Evolutionary conservation across 2,888 invertebrate species (phyloP).

Genomic region (Heliothis peltigera): DNA sequence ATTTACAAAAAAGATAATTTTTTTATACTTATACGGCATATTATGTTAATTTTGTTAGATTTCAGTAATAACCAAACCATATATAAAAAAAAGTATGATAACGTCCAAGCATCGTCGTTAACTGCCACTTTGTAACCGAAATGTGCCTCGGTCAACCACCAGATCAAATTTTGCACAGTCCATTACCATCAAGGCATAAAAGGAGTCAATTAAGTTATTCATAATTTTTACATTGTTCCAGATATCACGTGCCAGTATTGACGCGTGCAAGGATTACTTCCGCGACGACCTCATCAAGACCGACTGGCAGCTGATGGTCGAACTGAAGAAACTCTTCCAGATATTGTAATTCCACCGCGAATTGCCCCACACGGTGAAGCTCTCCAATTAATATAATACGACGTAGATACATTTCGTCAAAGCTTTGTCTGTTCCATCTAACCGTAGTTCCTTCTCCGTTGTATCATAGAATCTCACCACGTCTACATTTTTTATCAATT

Average conservation of each 20-base stretch:
- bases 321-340: conserved; percentile 98
- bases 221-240: conserved; percentile 84
- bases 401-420: conserved; percentile 54
- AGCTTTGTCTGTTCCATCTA: conserved; percentile 84
- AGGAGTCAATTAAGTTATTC: background rate
- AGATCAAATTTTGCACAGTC: background rate
- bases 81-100: background rate
- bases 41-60: background rate
- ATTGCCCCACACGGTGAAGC: conserved; percentile 63
- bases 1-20: conserved; percentile 53
- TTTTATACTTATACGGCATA: conserved; percentile 11
- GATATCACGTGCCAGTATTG: conserved; percentile 99
- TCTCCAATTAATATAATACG: conserved; percentile 66
- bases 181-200: background rate
- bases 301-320: conserved; percentile 99
- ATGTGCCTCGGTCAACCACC: background rate
- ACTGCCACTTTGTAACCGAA: background rate
- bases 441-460: conserved; percentile 64
- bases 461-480: conserved; percentile 63
- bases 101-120: background rate
- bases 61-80: background rate
- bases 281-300: conserved; percentile 98
- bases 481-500: conserved; percentile 58
- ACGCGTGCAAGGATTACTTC: conserved; percentile 99
- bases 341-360: conserved; percentile 92